Evolutionary conservation across 2,888 invertebrate species (phyloP).

Genomic region (Anoncus sp.): DNA sequence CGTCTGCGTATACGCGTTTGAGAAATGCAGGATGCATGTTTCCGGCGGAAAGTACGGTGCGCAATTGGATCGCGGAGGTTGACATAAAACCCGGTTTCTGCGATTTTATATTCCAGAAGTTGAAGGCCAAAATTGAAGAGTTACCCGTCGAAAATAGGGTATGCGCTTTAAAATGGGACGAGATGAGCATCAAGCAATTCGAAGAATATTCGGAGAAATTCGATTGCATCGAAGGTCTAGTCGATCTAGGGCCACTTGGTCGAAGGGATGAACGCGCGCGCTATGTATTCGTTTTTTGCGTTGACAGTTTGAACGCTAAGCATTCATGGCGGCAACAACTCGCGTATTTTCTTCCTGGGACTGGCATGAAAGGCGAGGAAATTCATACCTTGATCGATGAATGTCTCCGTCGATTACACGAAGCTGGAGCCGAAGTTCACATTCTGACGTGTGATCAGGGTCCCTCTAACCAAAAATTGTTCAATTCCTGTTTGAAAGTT

Average conservation of each 20-base stretch:
- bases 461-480: too few species aligned
- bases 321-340: constrained; percentile 59
- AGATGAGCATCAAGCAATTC: constrained; percentile 46
- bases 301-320: constrained; percentile 54
- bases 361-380: constrained; percentile 30
- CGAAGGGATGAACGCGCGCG: constrained; percentile 39
- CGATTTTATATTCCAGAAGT: constrained; percentile 20
- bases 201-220: too few species aligned
- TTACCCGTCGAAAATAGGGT: constrained; percentile 24
- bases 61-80: constrained; percentile 56
- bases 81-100: constrained; percentile 55
- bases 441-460: too few species aligned
- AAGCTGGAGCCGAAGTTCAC: too few species aligned
- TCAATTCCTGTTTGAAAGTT: too few species aligned
- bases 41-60: constrained; percentile 49
- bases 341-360: constrained; percentile 48
- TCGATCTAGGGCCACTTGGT: constrained; percentile 52
- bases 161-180: constrained; percentile 51
- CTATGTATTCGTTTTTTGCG: constrained; percentile 49
- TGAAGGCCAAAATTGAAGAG: constrained; percentile 16
- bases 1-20: constrained; percentile 36
- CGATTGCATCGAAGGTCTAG: constrained; percentile 55
- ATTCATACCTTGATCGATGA: too few species aligned
- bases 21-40: constrained; percentile 53
- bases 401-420: too few species aligned